A percentile compares a stretch with the other conserved stretches of the same genome.
Evolutionary conservation across 37 sponge, comb jelly and placozoan species (phyloP).

Genomic region (Aplysina aerophoba): DNA sequence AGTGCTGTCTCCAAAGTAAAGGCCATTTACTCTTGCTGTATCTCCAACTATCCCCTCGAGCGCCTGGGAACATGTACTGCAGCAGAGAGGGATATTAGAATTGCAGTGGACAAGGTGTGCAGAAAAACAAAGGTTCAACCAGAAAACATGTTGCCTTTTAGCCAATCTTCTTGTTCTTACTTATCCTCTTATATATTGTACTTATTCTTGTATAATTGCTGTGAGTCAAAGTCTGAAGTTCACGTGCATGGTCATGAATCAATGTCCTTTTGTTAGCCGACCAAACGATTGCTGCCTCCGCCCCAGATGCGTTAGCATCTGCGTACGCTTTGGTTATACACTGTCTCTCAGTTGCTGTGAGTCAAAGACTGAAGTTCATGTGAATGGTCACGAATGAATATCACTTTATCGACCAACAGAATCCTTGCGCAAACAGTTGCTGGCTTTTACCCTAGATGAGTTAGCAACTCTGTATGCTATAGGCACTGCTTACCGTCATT

Average conservation of each 20-base stretch:
- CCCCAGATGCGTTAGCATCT: background rate
- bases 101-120: background rate
- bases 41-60: background rate
- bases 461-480: background rate
- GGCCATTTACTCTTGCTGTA: slow-evolving; percentile 3
- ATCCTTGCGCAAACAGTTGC: too few species aligned
- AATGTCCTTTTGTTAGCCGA: too few species aligned
- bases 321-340: background rate
- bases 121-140: background rate
- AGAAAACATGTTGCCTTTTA: too few species aligned
- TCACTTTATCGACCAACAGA: too few species aligned
- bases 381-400: too few species aligned
- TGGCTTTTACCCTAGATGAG: background rate
- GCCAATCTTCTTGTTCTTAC: too few species aligned
- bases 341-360: too few species aligned
- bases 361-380: too few species aligned
- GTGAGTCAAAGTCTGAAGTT: too few species aligned
- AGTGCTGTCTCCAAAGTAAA: background rate
- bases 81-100: background rate
- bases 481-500: background rate
- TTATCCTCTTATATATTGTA: too few species aligned
- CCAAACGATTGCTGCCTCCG: background rate
- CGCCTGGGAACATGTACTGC: background rate
- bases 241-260: background rate
- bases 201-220: too few species aligned